Evolutionary conservation across 2,797 vertebrate genomes (phyloP).

Genomic region (Aselliscus stoliczkanus): DNA sequence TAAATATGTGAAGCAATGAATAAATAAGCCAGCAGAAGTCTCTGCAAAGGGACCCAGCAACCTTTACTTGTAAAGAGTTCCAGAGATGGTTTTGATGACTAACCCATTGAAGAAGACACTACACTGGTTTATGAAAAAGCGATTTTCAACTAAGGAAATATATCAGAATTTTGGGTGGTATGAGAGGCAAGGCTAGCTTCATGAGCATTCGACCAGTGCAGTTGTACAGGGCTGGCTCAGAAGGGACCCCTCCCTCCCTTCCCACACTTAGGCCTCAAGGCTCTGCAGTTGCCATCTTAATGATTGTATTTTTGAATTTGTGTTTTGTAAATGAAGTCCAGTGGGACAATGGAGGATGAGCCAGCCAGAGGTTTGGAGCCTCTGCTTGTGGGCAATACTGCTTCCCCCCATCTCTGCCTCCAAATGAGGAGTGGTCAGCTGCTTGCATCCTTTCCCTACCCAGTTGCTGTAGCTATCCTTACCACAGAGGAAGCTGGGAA

Average conservation of each 20-base stretch:
- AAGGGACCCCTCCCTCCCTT: not conserved
- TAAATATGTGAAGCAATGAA: not conserved
- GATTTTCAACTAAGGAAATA: not conserved
- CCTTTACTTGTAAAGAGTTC: not conserved
- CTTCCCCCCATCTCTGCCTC: not conserved
- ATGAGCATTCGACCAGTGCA: not conserved
- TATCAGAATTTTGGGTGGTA: not conserved
- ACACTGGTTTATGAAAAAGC: not conserved
- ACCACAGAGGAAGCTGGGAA: not conserved
- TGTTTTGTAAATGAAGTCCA: not conserved
- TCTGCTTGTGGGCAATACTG: not conserved
- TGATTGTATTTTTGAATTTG: not conserved
- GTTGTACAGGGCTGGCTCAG: not conserved
- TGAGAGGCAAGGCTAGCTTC: not conserved
- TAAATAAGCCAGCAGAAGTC: not conserved
- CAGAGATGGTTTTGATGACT: not conserved
- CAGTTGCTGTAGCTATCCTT: not conserved
- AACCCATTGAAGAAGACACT: not conserved
- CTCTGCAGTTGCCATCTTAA: not conserved
- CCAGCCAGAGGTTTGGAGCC: not conserved
- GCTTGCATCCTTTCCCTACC: not conserved
- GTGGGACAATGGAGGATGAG: not conserved
- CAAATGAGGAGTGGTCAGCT: not conserved
- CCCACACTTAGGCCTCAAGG: not conserved
- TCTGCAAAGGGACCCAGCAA: not conserved